Percentiles rank a stretch among this genome's conserved stretches.
Conservation (phyloP, 2,888 invertebrate genomes). For the Drosophila diplacantha region DNA sequence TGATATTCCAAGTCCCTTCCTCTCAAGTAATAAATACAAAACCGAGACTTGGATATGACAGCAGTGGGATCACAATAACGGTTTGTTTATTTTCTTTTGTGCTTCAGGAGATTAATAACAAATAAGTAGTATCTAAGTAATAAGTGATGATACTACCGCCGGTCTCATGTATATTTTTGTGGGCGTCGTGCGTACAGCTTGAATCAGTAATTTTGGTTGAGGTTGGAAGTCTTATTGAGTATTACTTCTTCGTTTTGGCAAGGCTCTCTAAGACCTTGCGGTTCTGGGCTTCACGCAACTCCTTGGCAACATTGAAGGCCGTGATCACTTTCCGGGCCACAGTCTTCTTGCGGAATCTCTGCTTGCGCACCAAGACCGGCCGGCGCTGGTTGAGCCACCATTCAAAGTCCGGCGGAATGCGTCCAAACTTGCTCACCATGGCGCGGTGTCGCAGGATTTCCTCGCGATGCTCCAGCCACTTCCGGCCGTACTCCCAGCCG, state of each 20-base stretch:
- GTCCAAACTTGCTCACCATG: neutral
- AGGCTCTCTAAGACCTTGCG: neutral
- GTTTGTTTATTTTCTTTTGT: neutral
- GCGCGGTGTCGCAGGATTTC: neutral
- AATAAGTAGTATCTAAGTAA: neutral
- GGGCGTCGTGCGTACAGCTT: neutral
- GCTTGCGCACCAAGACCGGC: constrained; percentile 14
- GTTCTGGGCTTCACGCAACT: constrained; percentile 14
- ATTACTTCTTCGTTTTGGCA: constrained; percentile 1
- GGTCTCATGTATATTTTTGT: too few relatives aligned
- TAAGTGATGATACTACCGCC: neutral
- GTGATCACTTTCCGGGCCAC: constrained; percentile 16
- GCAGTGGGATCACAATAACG: neutral
- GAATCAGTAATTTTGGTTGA: neutral
- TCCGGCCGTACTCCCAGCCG: constrained; percentile 39
- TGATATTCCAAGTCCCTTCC: neutral
- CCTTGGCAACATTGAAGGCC: constrained; percentile 14
- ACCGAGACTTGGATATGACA: neutral
- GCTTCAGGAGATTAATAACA: neutral
- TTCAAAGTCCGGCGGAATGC: constrained; percentile 17
- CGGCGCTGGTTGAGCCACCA: constrained; percentile 37
- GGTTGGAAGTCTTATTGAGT: constrained; percentile 3
- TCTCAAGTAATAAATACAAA: neutral
- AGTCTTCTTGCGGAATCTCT: constrained; percentile 15
- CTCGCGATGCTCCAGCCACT: constrained; percentile 29